Conservation (phyloP, 1,140 invertebrate species). For the Drosophila novamexicana region DNA sequence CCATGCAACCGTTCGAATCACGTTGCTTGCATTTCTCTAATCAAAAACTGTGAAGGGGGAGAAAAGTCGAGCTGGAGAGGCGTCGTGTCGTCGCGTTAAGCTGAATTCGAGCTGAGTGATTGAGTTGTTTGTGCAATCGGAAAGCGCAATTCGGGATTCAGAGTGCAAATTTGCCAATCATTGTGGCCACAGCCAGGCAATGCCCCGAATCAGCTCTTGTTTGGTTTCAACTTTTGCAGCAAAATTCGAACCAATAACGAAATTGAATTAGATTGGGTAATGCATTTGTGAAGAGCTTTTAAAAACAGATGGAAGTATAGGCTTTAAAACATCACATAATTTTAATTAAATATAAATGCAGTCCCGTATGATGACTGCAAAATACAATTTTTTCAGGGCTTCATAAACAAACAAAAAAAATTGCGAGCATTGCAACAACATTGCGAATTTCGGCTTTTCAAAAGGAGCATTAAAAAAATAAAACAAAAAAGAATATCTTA, state of each 20-base stretch:
- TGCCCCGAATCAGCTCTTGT: constrained; percentile 44
- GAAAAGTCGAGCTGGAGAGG: background rate
- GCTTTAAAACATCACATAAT: background rate
- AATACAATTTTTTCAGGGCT: too few species aligned
- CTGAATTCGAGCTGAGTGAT: constrained; percentile 58
- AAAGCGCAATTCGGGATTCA: constrained; percentile 32
- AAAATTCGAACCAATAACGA: constrained; percentile 20
- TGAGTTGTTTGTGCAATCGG: constrained; percentile 70
- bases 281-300: constrained; percentile 2
- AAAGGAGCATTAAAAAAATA: background rate
- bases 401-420: too few species aligned
- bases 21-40: constrained; percentile 65
- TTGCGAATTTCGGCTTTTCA: too few species aligned
- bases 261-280: constrained; percentile 34
- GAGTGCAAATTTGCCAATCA: constrained; percentile 48
- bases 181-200: constrained; percentile 31
- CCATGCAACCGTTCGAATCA: constrained; percentile 52
- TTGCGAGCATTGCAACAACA: too few species aligned
- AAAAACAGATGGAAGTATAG: background rate
- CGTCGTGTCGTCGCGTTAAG: constrained; percentile 22
- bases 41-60: constrained; percentile 63
- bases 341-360: constrained; percentile 19
- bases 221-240: constrained; percentile 50
- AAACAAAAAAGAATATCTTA: too few species aligned
- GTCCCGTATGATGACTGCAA: too few species aligned